phyloP scores from a whole-genome alignment of 2,113 vertebrate species.

The Euleptes europaea region DNA sequence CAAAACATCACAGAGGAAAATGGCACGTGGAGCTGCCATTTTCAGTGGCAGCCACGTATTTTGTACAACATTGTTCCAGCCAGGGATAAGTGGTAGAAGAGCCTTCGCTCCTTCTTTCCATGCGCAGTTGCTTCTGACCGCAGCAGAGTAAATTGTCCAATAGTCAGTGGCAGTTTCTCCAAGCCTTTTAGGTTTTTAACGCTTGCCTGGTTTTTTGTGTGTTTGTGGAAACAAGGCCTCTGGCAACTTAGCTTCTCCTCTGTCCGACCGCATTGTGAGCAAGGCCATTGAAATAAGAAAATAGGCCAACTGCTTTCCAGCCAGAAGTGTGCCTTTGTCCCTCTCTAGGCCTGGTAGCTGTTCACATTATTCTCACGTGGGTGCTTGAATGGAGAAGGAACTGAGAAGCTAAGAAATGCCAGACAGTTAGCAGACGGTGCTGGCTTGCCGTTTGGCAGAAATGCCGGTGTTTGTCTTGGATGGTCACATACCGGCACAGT shows the following conservation, averaged over 20 bases:
- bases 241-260: neutral
- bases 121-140: too few species aligned
- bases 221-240: neutral
- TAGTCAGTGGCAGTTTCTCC: neutral
- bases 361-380: neutral
- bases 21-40: neutral
- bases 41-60: neutral
- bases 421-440: rapidly evolving
- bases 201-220: neutral
- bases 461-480: neutral
- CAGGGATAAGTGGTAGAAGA: neutral
- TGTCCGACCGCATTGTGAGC: neutral
- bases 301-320: neutral
- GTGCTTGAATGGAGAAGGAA: neutral
- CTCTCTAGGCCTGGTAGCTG: neutral
- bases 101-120: neutral
- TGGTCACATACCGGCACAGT: rapidly evolving
- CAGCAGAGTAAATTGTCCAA: neutral
- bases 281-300: neutral
- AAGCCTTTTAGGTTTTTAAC: too few species aligned
- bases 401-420: neutral
- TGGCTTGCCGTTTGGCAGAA: rapidly evolving
- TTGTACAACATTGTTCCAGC: neutral
- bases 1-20: neutral
- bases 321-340: neutral